Base-by-base conservation (phyloP, 2,888 invertebrate genomes). In the Proisotoma minuta region DNA sequence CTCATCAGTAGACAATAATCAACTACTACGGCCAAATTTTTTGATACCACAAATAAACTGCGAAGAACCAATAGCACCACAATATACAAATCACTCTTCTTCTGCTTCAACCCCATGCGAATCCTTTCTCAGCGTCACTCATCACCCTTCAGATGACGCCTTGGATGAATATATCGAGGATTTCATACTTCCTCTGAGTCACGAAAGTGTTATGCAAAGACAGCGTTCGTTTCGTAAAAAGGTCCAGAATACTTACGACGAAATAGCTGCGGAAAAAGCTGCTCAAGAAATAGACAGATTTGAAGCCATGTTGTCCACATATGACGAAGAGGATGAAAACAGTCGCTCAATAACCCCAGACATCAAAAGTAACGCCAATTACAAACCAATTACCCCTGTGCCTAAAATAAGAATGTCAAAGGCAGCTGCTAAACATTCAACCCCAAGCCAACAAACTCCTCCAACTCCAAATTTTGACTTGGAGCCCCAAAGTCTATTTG, bases 111-210 rank as follows among this genome's bases (percentile, higher is more conserved):
- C 22, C 49, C 5, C 4, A 10, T 15, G 8, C 28, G 52, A 28
- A 24, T 52, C 52, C 4, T 24, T 28, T n/a, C 12, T 22, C 54
- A 5, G 26, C 34, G 54, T 39, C 3, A 22, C 54, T 8, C 34
- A n/a, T 10, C 39, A 54, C 34, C 27, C 12, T 10, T 48, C 48
- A 10, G 47, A 54, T 1, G 66, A 71, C 57, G 71, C 62, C 10
- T 60, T 73, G 27, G 76, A 76, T 53, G 76, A 76, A 57, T 76
- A 76, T 62, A 73, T 75, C 56, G 76, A 76, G 63, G 76, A 76
- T 47, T 76, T 72, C 60, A 74, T 71, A 48, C 72, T 75, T 47
- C 76, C 76, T 1, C 62, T 73, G 56, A 75, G 74, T n/a, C 75
- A 76, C 68, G 75, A 76, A 64, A 73, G 73, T 62, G 75, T 75